Percentiles rank a stretch among this genome's conserved stretches.
Conservation (phyloP, 2,888 invertebrate species). For the Argynnis bischoffii region DNA sequence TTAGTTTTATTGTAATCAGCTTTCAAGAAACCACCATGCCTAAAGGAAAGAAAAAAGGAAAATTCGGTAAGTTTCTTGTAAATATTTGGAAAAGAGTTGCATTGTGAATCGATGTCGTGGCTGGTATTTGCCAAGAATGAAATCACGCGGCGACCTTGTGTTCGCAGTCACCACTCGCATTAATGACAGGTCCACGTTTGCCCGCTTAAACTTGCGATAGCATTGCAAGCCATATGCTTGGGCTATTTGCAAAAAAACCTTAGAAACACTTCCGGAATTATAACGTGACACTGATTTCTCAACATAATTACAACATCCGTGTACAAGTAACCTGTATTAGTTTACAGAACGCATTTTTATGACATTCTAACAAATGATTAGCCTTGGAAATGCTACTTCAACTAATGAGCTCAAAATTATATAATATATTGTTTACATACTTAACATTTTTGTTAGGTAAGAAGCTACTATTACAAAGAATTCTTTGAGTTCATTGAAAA, state of each 20-base stretch:
- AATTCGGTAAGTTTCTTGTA: slow-evolving; percentile 82
- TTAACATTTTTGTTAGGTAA: slow-evolving; percentile 24
- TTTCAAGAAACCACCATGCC: slow-evolving; percentile 83
- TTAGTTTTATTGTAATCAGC: slow-evolving; percentile 76
- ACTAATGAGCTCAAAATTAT: slow-evolving; percentile 29
- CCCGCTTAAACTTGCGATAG: slow-evolving; percentile 50
- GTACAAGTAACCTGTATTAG: slow-evolving; percentile 33
- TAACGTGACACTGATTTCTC: slow-evolving; percentile 6
- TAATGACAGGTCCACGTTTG: slow-evolving; percentile 62
- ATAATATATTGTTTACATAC: slow-evolving; percentile 30
- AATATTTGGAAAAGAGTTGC: slow-evolving; percentile 35
- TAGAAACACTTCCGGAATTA: slow-evolving; percentile 28
- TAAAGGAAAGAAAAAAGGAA: slow-evolving; percentile 89
- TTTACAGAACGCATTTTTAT: slow-evolving; percentile 5
- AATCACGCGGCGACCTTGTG: slow-evolving; percentile 81
- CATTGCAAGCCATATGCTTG: slow-evolving; percentile 55
- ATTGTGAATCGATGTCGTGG: slow-evolving; percentile 31
- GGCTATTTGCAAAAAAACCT: slow-evolving; percentile 21
- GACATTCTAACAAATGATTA: slow-evolving; percentile 20
- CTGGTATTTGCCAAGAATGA: slow-evolving; percentile 64
- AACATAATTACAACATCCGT: slow-evolving; percentile 25
- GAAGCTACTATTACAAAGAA: slow-evolving; percentile 1
- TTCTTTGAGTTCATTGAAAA: not conserved
- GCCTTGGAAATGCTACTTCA: slow-evolving; percentile 29
- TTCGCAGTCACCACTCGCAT: slow-evolving; percentile 59